These are phyloP conservation scores for Darevskia mixta DNA, from an alignment of 2,797 vertebrate species.

Conservation along the genomic window DNA sequence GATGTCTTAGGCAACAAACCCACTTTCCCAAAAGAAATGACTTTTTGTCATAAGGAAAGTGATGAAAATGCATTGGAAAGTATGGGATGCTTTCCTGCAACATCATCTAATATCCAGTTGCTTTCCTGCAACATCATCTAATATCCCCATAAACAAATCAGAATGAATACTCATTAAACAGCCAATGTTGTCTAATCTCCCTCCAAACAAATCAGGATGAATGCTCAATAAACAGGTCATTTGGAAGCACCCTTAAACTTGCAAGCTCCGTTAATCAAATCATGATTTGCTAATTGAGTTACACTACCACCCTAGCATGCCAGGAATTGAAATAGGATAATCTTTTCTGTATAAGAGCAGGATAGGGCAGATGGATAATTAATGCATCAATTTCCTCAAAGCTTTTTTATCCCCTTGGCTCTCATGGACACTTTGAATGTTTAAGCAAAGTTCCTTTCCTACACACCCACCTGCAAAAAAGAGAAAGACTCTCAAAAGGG, in stretches of 20 bases:
- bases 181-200: no score
- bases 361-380: constrained; percentile 13
- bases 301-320: constrained; percentile 22
- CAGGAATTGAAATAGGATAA: background rate
- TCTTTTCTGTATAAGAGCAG: background rate
- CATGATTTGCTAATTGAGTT: background rate
- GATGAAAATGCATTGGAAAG: no score
- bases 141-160: no score
- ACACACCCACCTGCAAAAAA: background rate
- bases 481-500: background rate
- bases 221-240: no score
- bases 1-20: no score
- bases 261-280: background rate
- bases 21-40: no score
- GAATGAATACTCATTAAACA: no score
- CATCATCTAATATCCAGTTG: no score
- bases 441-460: constrained; percentile 2
- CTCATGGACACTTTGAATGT: background rate
- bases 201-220: no score
- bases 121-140: no score
- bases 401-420: background rate
- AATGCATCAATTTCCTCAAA: constrained; percentile 18
- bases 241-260: background rate
- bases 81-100: no score
- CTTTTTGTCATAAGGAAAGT: no score